Base-by-base conservation (phyloP, 2,888 invertebrate genomes). In the Baccha elongata region DNA sequence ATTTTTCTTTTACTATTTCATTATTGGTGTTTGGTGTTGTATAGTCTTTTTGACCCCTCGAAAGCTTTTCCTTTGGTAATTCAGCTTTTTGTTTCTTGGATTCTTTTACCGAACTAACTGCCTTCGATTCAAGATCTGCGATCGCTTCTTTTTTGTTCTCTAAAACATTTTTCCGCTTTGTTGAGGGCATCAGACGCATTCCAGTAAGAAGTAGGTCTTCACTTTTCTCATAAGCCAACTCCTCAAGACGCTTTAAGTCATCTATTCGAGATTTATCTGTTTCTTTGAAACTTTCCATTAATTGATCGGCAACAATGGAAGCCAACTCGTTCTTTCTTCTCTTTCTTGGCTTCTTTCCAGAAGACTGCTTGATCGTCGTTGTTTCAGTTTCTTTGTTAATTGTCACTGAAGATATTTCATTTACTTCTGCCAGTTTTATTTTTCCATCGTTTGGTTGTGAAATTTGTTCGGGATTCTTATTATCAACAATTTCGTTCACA, bases 241-340 rank as follows among this genome's bases (percentile, higher is more conserved):
- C 90, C 85, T 91, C 91, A 11, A 91, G 85, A 73, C 89, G 89
- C 81, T 90, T 91, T 1, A 91, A 86, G 50, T 91, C 90, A 75
- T 91, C 90, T 3, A 91, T 87, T 0, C 90, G 88, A 2, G 89
- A 89, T 84, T 91, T 90, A 73, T 91, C 91, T 2, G 91, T 89
- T 81, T 87, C 87, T 84, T 91, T 91, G 32, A 91, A 91, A 85
- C 91, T 91, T 62, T 91, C 91, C 46, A 91, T 53, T 37, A 91
- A 84, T 72, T 91, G 91, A 86, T 91, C 91, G 2, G 91, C 91
- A 42, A 91, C 90, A 84, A 91, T 91, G 32, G 91, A 90, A 0
- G 91, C 90, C 37, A 91, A 79, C 44, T 91, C 91, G 83, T 90
- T 91, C 78, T 90, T 90, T n/a, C 91, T 88, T 3, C 90, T 87